Base-by-base conservation (phyloP, 2,797 vertebrate genomes). In the Falco cherrug region DNA sequence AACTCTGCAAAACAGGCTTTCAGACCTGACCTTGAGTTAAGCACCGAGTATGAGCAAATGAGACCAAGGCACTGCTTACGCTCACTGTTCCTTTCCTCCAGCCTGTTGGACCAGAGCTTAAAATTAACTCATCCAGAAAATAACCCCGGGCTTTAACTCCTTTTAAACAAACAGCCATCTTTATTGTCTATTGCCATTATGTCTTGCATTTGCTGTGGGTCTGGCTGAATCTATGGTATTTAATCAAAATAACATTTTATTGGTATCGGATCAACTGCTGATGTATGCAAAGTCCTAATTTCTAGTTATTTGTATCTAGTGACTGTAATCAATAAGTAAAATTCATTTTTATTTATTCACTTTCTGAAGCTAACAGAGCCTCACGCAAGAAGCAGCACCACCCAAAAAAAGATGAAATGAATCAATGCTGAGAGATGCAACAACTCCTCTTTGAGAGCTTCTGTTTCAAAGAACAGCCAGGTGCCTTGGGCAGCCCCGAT, bases 81-180 rank as follows among this genome's bases (percentile, higher is more conserved):
- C 8, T 76, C 53, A 26, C 10, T 11, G 33, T 29, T 88, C 29
- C 26, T 78, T 92, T 39, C 18, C 18, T 59, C 69, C 4, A 94
- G 50, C 26, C 20, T 45, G 21, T 10, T 3, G 12, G 63, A 89
- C 13, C 7, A 7, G 35, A 87, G 35, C 64, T 89, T 67, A 81
- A 87, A 84, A 50, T 84, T 25, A 92, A 89, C 51, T 80, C 56
- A 48, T 61, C n/a, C 53, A 89, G 56, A 94, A 93, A 87, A 92
- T 7, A 91, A 74, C 24, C 39, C 51, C n/a, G 70, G 56, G 63
- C n/a, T 82, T 87, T 45, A 35, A 53, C 10, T 79, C 41, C 43
- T 84, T 68, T 53, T 76, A n/a, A 87, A 67, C 13, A 4, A 80
- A 67, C 13, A 5, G 77, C 29, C 24, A 45, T 10, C 53, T 89